Base-by-base conservation (phyloP, 2,888 invertebrate genomes). In the Phyllotreta striolata region DNA sequence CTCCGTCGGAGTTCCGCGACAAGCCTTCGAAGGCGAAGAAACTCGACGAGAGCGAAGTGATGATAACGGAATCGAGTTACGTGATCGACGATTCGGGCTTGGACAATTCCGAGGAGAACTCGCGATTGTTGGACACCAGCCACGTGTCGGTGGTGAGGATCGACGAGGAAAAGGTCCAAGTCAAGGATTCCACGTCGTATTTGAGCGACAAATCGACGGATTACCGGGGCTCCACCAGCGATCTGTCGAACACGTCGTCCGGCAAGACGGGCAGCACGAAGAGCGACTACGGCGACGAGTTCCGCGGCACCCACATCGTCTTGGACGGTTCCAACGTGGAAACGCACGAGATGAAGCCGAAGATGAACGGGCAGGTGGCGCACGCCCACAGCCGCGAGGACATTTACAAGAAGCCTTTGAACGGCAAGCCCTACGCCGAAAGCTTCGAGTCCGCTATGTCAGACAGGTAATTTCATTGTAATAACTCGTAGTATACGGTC, bases 111-210 rank as follows among this genome's bases (percentile, higher is more conserved):
- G 77, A 76, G 24, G 78, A 85, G 62, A 83, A 79, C 69, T 82
- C 84, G 14, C 73, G 78, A 49, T 64, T 76, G 12, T 66, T 76
- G 55, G 94, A 95, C 80, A 93, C 92, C 69, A 94, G 93, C 77
- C 95, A 95, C 82, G 94, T 95, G 61, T 95, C 95, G 0, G 95
- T 95, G 63, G 94, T 95, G 66, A 93, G 93, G 35, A 94, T 95
- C 10, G 95, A 94, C 55, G 90, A 91, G 74, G 91, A 91, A 74
- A 83, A 83, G 67, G 90, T 91, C 35, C 89, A 89, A 77, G 88
- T 89, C 5, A 89, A 90, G 72, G 92, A 92, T 80, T 91, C 91
- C 3, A 81, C 81, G 3, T 78, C 78, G 1, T 79, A 80, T 69
- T 66, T 80, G 66, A 78, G 76, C 66, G 79, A 72, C 34, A 77